Evolutionary conservation across 2,888 invertebrate genomes (phyloP).

Genomic region (Rhamphomyia laevipes): DNA sequence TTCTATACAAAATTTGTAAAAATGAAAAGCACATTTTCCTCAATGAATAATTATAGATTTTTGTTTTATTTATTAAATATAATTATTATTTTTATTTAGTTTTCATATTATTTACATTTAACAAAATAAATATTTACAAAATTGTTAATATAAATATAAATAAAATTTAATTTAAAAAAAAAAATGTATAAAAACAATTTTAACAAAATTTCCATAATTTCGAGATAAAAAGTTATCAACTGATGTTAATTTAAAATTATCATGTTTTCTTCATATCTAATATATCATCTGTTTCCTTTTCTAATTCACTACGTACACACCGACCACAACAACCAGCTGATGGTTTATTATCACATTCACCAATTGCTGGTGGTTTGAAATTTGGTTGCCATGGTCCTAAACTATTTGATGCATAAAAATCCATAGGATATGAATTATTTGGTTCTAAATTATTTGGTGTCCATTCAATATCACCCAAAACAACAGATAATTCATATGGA

Average conservation of each 20-base stretch:
- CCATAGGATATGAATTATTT: constrained; percentile 83
- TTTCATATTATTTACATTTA: too few relatives aligned
- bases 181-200: too few relatives aligned
- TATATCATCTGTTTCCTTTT: constrained; percentile 26
- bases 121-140: too few relatives aligned
- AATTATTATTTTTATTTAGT: too few relatives aligned
- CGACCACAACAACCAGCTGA: constrained; percentile 46
- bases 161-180: too few relatives aligned
- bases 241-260: background rate
- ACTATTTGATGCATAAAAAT: constrained; percentile 90
- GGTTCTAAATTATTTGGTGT: constrained; percentile 40
- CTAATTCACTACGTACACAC: constrained; percentile 41
- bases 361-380: constrained; percentile 58
- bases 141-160: too few relatives aligned
- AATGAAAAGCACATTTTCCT: too few relatives aligned
- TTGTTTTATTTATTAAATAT: too few relatives aligned
- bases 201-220: too few relatives aligned
- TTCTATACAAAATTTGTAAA: too few relatives aligned
- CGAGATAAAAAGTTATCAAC: too few relatives aligned
- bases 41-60: too few relatives aligned
- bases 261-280: constrained; percentile 7
- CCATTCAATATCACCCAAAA: constrained; percentile 59
- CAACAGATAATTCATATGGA: constrained; percentile 84
- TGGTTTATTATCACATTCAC: constrained; percentile 42
- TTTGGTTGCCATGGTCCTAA: constrained; percentile 98